A percentile compares a stretch with the other conserved stretches of the same genome.
Conservation (phyloP, 64 coral and sea anemone genomes). For the Montipora cactus region DNA sequence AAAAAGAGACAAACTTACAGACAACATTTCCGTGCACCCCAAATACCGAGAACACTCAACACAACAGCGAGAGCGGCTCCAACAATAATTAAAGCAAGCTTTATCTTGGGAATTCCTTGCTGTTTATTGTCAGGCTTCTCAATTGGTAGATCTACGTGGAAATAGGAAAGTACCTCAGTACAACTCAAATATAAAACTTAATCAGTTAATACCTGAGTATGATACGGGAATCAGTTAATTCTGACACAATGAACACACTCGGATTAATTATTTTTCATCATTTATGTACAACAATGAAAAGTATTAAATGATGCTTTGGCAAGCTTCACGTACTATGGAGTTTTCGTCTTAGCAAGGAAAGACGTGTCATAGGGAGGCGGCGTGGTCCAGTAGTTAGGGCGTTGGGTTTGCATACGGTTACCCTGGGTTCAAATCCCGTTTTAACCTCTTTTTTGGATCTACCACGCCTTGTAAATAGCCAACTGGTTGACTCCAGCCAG, state of each 20-base stretch:
- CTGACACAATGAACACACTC: background rate
- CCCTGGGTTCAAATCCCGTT: too few species aligned
- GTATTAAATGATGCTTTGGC: background rate
- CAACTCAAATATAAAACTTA: conserved; percentile 4
- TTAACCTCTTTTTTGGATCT: too few species aligned
- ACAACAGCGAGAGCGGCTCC: background rate
- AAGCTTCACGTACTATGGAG: background rate
- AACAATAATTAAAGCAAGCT: background rate
- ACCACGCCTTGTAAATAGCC: too few species aligned
- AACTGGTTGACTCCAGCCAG: too few species aligned
- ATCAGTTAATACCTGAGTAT: background rate
- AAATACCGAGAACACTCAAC: conserved; percentile 7
- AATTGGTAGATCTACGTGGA: background rate
- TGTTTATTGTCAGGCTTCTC: background rate
- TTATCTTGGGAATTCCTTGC: background rate
- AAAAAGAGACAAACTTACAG: background rate
- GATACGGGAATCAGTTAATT: background rate
- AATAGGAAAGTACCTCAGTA: background rate
- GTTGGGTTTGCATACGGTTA: too few species aligned
- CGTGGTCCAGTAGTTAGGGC: too few species aligned
- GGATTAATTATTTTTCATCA: background rate
- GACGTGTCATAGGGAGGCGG: too few species aligned
- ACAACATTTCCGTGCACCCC: conserved; percentile 1
- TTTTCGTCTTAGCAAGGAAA: background rate
- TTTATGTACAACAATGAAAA: background rate